Base-by-base conservation (phyloP, 2,888 invertebrate species). In the Rhopalosiphum nymphaeae region DNA sequence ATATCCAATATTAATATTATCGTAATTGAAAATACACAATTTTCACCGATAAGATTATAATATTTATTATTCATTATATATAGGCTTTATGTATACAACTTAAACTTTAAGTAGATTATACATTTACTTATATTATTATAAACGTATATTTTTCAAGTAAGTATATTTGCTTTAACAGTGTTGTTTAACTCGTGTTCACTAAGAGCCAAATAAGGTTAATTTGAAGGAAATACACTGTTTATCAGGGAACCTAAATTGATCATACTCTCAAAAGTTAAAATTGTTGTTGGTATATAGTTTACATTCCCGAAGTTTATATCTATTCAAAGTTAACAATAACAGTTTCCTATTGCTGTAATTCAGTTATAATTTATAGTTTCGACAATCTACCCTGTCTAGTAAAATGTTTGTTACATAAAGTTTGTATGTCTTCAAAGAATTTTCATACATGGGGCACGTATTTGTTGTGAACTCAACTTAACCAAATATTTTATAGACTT, bases 331-430 rank as follows among this genome's bases (percentile, higher is more conserved):
- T 89, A 42, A 89, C 44, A 44, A 57, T 57, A 42, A 44, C 44
- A n/a, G 29, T 36, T 16, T 29, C 13, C 42, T 46, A 29, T 46
- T 16, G 44, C 89, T 11, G 88, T 53, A 53, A 53, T 88, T 25
- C 61, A 44, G 89, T 89, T 44, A 25, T 91, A 91, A 92, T 92
- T 87, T 92, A 92, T 87, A 11, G 87, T 87, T 9, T 61, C 61
- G 57, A 87, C 49, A 92, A 92, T 87, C 61, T 61, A 61, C 86
- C 46, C 56, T 42, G 44, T 46, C 13, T 53, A 91, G 57, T 46
- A 88, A 88, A 21, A 57, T 36, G 44, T 85, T 57, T 85, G 85
- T 86, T 44, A 13, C 46, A n/a, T 86, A 86, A 91, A 91, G 86
- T 91, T 91, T 84, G 56, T 42, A 21, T 42, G 84, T 53, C 29